These are phyloP conservation scores for Pseudomyrmex sp. DNA, from an alignment of 1,140 invertebrate species.

Conservation along the genomic window DNA sequence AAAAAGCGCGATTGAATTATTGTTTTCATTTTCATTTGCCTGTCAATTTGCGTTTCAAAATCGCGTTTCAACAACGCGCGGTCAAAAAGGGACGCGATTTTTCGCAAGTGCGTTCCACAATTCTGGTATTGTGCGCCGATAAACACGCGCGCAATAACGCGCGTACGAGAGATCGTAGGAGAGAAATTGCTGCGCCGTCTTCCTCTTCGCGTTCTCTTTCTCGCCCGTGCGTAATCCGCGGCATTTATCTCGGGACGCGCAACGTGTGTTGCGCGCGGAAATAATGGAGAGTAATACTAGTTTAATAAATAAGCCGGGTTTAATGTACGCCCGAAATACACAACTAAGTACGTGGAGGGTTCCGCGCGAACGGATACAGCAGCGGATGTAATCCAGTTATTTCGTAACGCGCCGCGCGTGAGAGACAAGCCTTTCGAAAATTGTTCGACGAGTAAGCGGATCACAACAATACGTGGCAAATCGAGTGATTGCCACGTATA, in stretches of 20 bases:
- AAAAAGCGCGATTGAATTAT: no score
- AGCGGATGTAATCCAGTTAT: slow-evolving; percentile 47
- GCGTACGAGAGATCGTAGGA: slow-evolving; percentile 16
- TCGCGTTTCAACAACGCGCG: not conserved
- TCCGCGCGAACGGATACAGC: slow-evolving; percentile 29
- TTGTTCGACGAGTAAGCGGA: slow-evolving; percentile 26
- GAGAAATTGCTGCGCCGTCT: slow-evolving; percentile 36
- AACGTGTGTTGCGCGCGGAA: slow-evolving; percentile 42
- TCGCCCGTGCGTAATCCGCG: not conserved
- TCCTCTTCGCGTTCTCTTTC: not conserved
- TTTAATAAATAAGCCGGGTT: slow-evolving; percentile 51
- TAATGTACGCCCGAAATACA: slow-evolving; percentile 50
- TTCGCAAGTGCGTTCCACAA: not conserved
- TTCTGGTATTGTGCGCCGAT: slow-evolving; percentile 38
- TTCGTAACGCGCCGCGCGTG: slow-evolving; percentile 4
- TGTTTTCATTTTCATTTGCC: no score
- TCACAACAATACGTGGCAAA: not conserved
- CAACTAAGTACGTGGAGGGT: slow-evolving; percentile 20
- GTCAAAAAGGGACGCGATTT: not conserved
- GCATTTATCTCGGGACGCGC: slow-evolving; percentile 49
- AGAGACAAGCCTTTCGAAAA: slow-evolving; percentile 39
- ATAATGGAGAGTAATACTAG: slow-evolving; percentile 55
- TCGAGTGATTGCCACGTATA: not conserved
- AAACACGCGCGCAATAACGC: slow-evolving; percentile 34
- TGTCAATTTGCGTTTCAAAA: no score